Evolutionary conservation across 1,140 invertebrate genomes (phyloP).

Genomic region (Rhagoletis zephyria): DNA sequence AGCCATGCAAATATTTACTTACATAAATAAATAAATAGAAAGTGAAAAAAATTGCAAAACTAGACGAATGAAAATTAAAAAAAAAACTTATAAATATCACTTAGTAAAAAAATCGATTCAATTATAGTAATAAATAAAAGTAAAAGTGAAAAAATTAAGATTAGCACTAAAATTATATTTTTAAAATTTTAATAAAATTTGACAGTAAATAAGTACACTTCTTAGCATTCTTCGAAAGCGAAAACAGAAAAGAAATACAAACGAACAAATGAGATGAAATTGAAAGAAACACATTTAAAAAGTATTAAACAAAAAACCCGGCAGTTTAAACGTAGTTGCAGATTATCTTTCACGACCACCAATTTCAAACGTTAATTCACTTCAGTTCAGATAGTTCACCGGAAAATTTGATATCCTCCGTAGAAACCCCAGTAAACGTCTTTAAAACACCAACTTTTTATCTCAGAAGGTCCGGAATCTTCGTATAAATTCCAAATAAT

Average conservation of each 20-base stretch:
- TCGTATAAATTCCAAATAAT: no score
- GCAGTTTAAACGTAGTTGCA: no score
- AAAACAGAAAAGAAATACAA: background rate
- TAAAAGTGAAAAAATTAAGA: slow-evolving; percentile 7
- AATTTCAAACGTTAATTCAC: no score
- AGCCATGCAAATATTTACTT: slow-evolving; percentile 51
- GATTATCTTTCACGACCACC: no score
- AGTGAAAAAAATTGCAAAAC: slow-evolving; percentile 51
- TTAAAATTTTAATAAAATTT: slow-evolving; percentile 31
- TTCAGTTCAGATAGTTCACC: no score
- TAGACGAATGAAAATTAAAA: slow-evolving; percentile 52
- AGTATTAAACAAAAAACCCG: slow-evolving; percentile 41
- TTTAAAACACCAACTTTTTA: no score
- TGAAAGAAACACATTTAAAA: slow-evolving; percentile 30
- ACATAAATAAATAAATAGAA: slow-evolving; percentile 53
- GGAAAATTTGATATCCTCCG: no score
- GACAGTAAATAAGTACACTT: slow-evolving; percentile 27
- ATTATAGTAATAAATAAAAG: slow-evolving; percentile 28
- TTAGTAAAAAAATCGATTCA: slow-evolving; percentile 52
- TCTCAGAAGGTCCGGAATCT: no score
- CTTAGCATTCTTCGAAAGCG: background rate
- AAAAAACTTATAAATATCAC: slow-evolving; percentile 55
- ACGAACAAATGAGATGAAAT: slow-evolving; percentile 19
- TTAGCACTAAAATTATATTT: slow-evolving; percentile 40
- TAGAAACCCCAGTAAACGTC: no score